Conservation (phyloP, 2,113 vertebrate species). For the Trinectes maculatus region DNA sequence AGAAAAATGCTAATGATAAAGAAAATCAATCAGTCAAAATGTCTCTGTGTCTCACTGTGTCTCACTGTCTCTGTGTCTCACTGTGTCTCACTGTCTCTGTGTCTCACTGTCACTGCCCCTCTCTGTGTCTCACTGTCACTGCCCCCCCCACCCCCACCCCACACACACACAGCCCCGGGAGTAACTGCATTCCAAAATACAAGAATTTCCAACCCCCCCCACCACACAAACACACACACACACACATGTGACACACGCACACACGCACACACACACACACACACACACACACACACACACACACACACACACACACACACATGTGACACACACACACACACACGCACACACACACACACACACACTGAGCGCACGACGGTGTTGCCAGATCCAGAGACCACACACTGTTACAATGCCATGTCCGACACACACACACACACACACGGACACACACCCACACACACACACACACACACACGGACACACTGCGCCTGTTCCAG, state of each 20-base stretch:
- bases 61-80: neutral
- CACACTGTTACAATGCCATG: slow-evolving; percentile 73
- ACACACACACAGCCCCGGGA: slow-evolving; percentile 58
- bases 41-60: neutral
- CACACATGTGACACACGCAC: slow-evolving; percentile 10
- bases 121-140: slow-evolving; percentile 69
- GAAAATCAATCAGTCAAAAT: neutral
- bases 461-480: slow-evolving; percentile 9
- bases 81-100: slow-evolving; percentile 6
- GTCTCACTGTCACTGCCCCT: slow-evolving; percentile 25
- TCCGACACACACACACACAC: slow-evolving; percentile 27
- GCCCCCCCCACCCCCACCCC: slow-evolving; percentile 70
- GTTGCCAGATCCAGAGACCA: slow-evolving; percentile 67
- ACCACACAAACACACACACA: slow-evolving; percentile 81
- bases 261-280: slow-evolving; percentile 28
- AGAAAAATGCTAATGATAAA: neutral
- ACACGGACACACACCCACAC: slow-evolving; percentile 1
- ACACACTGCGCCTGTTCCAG: neutral
- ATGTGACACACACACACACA: neutral
- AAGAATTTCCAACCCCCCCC: slow-evolving; percentile 88
- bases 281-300: slow-evolving; percentile 15
- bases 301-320: slow-evolving; percentile 9
- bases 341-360: neutral
- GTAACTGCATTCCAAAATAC: slow-evolving; percentile 87
- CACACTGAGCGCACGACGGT: slow-evolving; percentile 40